Evolutionary conservation across 2,113 vertebrate species (phyloP).

Genomic region (Condylura cristata): DNA sequence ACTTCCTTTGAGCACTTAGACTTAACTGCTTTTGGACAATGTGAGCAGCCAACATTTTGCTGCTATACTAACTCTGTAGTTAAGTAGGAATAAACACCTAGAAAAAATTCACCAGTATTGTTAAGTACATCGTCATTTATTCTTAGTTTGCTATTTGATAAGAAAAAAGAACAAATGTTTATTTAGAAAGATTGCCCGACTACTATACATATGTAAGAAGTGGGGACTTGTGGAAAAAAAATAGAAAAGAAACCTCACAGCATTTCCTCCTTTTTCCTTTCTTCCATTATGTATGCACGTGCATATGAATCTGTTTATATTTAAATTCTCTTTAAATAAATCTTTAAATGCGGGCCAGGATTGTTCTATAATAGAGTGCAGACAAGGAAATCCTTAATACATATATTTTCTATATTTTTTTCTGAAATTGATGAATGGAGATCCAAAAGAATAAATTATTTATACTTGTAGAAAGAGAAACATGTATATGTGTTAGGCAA

Average conservation of each 20-base stretch:
- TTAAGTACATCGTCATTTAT: conserved; percentile 26
- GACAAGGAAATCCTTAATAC: conserved; percentile 67
- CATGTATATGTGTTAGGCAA: conserved; percentile 5
- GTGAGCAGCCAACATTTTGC: background rate
- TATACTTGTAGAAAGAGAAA: conserved; percentile 53
- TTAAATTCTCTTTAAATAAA: conserved; percentile 77
- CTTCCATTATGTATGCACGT: conserved; percentile 41
- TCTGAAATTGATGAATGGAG: conserved; percentile 64
- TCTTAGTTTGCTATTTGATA: background rate
- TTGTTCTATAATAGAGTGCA: conserved; percentile 68
- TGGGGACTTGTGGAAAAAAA: conserved; percentile 34
- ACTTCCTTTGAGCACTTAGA: conserved; percentile 3
- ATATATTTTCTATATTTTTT: conserved; percentile 69
- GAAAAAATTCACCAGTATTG: background rate
- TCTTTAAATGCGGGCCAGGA: conserved; percentile 70
- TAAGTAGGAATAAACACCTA: conserved; percentile 19
- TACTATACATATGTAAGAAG: background rate
- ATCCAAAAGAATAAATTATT: conserved; percentile 65
- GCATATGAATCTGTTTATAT: conserved; percentile 69
- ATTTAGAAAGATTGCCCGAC: background rate
- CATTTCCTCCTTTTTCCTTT: conserved; percentile 62
- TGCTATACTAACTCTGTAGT: conserved; percentile 51
- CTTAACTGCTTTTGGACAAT: background rate
- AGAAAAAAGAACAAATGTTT: background rate
- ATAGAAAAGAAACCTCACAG: conserved; percentile 56